These are phyloP conservation scores for Chondrosia reniformis DNA, from an alignment of 37 sponge, comb jelly and placozoan genomes.

Conservation along the genomic window DNA sequence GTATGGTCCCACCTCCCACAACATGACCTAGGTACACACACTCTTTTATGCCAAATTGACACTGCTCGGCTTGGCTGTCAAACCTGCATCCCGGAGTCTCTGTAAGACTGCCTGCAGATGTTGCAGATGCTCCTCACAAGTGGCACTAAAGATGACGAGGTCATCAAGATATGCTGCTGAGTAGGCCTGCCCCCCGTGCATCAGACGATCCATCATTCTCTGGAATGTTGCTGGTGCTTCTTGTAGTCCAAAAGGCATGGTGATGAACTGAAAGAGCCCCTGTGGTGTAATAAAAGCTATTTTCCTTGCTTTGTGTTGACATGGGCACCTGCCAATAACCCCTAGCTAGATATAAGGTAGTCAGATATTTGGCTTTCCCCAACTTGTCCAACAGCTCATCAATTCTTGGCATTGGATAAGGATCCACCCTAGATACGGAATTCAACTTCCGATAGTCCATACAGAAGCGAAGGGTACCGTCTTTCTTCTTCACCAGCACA, in stretches of 20 bases:
- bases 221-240: constrained; percentile 67
- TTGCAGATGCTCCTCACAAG: constrained; percentile 41
- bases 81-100: constrained; percentile 29
- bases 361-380: no score
- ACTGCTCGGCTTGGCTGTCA: constrained; percentile 41
- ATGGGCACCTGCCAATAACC: no score
- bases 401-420: no score
- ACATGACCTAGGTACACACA: constrained; percentile 55
- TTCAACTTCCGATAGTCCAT: no score
- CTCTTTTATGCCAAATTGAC: constrained; percentile 39
- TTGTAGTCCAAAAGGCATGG: constrained; percentile 67
- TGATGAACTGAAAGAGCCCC: constrained; percentile 56
- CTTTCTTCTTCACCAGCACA: no score
- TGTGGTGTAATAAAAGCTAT: constrained; percentile 54
- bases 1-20: constrained; percentile 31
- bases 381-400: no score
- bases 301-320: no score
- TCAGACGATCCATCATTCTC: constrained; percentile 53
- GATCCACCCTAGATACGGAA: no score
- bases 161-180: constrained; percentile 54
- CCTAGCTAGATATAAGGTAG: no score
- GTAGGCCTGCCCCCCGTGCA: constrained; percentile 20
- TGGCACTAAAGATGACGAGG: constrained; percentile 24
- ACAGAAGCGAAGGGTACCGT: no score
- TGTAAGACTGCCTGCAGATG: constrained; percentile 25